Evolutionary conservation across 2,113 vertebrate genomes (phyloP).

Genomic region (Tetrao urogallus): DNA sequence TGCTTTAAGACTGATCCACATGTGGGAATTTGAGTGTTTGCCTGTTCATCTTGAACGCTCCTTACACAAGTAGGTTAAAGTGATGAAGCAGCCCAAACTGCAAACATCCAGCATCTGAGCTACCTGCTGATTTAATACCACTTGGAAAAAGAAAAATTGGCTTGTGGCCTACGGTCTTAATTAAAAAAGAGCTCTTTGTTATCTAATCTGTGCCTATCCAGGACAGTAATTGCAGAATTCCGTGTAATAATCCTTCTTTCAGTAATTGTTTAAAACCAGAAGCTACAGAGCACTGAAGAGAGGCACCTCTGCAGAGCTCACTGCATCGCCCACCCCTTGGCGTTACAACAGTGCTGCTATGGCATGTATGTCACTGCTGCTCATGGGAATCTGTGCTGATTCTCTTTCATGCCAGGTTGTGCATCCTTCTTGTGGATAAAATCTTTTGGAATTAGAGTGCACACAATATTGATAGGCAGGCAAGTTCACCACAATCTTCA

Average conservation of each 20-base stretch:
- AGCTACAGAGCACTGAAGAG: not conserved
- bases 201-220: not conserved
- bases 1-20: not conserved
- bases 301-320: not conserved
- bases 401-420: not conserved
- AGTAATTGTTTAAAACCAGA: not conserved
- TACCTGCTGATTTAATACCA: not conserved
- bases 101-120: not conserved
- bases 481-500: not conserved
- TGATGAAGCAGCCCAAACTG: not conserved
- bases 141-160: not conserved
- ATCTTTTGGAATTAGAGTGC: not conserved
- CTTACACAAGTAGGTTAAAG: not conserved
- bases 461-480: not conserved
- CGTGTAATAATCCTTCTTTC: not conserved
- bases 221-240: not conserved
- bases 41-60: not conserved
- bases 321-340: too few relatives aligned
- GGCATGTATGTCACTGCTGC: fast-evolving
- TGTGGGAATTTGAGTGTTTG: not conserved
- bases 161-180: not conserved
- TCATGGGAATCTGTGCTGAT: not conserved
- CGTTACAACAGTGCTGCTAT: fast-evolving
- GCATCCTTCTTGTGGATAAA: not conserved
- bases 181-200: not conserved